Conservation (phyloP, 2,888 invertebrate genomes). For the Alcis repandata region DNA sequence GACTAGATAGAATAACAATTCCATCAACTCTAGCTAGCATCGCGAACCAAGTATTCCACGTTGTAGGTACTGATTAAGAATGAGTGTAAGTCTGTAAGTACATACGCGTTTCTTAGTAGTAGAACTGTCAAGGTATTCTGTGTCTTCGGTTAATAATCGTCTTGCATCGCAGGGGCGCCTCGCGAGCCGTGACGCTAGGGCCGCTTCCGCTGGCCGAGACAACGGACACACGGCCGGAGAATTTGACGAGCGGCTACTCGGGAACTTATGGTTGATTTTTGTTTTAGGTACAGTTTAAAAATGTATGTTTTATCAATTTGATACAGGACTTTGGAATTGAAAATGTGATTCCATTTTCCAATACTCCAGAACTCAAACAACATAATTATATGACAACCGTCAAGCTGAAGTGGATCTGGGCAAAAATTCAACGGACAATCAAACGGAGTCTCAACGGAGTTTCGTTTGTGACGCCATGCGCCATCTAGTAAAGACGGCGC, state of each 20-base stretch:
- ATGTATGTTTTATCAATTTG: no score
- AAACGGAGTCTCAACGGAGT: no score
- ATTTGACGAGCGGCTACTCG: background rate
- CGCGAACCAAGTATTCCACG: background rate
- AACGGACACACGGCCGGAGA: constrained; percentile 52
- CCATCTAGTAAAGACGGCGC: no score
- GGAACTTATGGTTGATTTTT: no score
- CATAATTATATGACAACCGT: no score
- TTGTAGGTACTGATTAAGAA: background rate
- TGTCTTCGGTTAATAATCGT: constrained; percentile 52
- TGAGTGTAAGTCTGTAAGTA: background rate
- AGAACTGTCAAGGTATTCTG: background rate
- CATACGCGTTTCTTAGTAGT: background rate
- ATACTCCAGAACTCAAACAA: no score
- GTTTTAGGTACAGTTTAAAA: no score
- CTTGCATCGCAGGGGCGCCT: constrained; percentile 74
- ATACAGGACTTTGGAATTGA: no score
- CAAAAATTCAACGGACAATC: no score
- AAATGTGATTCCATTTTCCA: no score
- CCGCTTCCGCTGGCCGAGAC: constrained; percentile 65
- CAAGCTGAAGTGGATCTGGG: no score
- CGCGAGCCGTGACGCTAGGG: constrained; percentile 72
- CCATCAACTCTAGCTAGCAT: background rate
- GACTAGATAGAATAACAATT: background rate
- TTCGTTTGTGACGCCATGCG: no score